Conservation (phyloP, 2,888 invertebrate species). For the Steinernema carpocapsae region DNA sequence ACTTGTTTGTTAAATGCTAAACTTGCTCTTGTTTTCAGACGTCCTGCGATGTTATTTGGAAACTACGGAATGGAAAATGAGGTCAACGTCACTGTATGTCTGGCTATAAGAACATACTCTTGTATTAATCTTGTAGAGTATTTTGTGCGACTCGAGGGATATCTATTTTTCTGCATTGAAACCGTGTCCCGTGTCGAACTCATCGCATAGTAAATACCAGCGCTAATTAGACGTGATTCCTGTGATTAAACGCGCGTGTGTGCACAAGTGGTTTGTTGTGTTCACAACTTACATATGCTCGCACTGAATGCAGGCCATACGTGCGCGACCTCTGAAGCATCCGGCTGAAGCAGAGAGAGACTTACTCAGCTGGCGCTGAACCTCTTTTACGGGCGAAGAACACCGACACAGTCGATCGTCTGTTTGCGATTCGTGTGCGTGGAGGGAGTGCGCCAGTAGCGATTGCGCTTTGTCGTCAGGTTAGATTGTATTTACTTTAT, state of each 20-base stretch:
- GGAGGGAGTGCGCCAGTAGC: not conserved
- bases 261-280: not conserved
- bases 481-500: not conserved
- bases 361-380: conserved; percentile 3
- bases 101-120: no score
- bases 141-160: no score
- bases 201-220: no score
- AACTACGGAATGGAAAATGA: no score
- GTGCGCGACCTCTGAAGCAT: not conserved
- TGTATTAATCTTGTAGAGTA: no score
- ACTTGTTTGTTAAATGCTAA: no score
- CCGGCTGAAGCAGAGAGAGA: not conserved
- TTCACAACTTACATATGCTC: not conserved
- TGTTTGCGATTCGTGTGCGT: conserved; percentile 33
- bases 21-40: no score
- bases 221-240: no score
- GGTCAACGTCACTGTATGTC: no score
- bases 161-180: no score
- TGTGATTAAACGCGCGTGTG: not conserved
- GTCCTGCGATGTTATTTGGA: no score
- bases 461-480: conserved; percentile 4
- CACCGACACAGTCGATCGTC: conserved; percentile 17
- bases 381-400: conserved; percentile 33
- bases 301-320: not conserved
- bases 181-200: no score